Conservation (phyloP, 2,113 vertebrate species). For the Aptenodytes patagonicus region DNA sequence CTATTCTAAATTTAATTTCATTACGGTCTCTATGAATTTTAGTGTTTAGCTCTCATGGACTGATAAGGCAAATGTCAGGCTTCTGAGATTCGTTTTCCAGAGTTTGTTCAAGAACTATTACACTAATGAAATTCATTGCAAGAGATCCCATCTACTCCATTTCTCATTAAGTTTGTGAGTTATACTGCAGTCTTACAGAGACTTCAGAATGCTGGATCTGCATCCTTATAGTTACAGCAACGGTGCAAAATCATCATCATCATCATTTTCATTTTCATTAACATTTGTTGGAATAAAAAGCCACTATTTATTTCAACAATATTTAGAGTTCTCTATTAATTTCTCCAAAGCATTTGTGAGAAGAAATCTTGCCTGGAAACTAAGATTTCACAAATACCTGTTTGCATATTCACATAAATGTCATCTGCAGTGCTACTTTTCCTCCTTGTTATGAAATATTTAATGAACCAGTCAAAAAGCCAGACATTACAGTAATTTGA, state of each 20-base stretch:
- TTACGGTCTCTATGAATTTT: not conserved
- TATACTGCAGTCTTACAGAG: not conserved
- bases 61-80: not conserved
- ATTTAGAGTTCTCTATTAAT: not conserved
- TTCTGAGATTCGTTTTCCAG: not conserved
- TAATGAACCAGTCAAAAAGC: conserved; percentile 14
- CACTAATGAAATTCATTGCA: not conserved
- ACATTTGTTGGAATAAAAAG: not conserved
- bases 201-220: not conserved
- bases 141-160: not conserved
- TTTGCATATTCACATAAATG: not conserved
- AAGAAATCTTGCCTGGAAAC: not conserved
- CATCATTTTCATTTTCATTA: not conserved
- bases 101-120: not conserved
- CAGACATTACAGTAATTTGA: not conserved
- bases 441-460: not conserved
- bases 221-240: not conserved
- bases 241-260: not conserved
- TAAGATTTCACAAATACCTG: not conserved
- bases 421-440: not conserved
- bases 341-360: not conserved
- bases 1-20: not conserved
- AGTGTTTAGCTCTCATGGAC: not conserved
- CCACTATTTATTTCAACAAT: not conserved
- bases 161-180: not conserved